Percentiles rank a stretch among this genome's conserved stretches.
Conservation (phyloP, 2,113 vertebrate species). For the Menura novaehollandiae region DNA sequence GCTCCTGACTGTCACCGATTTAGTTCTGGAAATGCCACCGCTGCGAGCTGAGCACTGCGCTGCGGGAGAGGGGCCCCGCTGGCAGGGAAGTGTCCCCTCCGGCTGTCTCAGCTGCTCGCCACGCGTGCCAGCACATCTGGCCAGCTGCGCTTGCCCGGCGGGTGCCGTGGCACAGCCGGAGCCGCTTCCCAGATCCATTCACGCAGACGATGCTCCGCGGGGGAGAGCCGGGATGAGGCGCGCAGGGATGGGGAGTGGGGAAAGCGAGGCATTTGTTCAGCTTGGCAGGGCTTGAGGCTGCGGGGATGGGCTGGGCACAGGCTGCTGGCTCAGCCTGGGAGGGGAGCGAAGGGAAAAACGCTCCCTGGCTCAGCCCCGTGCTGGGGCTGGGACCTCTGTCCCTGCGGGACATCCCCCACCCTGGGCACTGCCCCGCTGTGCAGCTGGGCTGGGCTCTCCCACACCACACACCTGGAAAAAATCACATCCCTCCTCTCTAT, state of each 20-base stretch:
- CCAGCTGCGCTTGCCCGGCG: neutral
- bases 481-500: too few species aligned
- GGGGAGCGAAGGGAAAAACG: fast-evolving
- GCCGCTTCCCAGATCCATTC: fast-evolving
- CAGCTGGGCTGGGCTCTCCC: neutral
- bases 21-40: neutral
- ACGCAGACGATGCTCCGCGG: fast-evolving
- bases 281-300: neutral
- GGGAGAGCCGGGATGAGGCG: neutral
- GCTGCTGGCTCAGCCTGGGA: neutral
- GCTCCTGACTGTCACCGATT: neutral
- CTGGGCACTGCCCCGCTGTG: fast-evolving
- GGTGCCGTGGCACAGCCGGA: neutral
- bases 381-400: fast-evolving
- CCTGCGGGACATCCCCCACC: fast-evolving
- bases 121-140: neutral
- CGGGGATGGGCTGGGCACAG: fast-evolving
- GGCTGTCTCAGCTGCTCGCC: neutral
- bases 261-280: neutral
- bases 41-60: neutral
- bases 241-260: fast-evolving
- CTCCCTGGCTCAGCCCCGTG: neutral
- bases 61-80: neutral
- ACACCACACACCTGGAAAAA: neutral
- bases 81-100: neutral